These are phyloP conservation scores for Drosophila gaucha DNA, from an alignment of 2,888 invertebrate genomes.

Conservation along the genomic window DNA sequence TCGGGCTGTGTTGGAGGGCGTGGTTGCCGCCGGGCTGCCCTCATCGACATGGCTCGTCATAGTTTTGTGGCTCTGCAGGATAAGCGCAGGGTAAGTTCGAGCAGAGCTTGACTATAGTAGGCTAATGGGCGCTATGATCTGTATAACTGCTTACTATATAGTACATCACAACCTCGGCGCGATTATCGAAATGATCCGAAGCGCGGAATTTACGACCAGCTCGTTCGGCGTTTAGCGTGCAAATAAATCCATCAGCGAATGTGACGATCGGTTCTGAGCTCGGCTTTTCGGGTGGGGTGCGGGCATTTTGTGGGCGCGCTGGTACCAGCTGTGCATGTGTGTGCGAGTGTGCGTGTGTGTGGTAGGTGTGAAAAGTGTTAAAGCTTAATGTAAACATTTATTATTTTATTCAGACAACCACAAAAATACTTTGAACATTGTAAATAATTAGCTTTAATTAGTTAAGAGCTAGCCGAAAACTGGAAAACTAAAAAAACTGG, in stretches of 20 bases:
- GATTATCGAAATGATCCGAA: constrained; percentile 14
- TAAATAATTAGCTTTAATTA: constrained; percentile 73
- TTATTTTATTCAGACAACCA: constrained; percentile 30
- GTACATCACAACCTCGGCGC: constrained; percentile 23
- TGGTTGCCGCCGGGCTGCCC: neutral
- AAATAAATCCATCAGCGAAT: constrained; percentile 70
- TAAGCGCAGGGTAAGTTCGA: neutral
- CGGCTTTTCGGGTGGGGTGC: constrained; percentile 1
- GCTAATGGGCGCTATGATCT: constrained; percentile 6
- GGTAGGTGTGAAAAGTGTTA: constrained; percentile 51
- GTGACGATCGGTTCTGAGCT: constrained; percentile 24
- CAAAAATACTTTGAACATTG: constrained; percentile 34
- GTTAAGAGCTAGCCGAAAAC: constrained; percentile 12
- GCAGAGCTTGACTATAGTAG: neutral
- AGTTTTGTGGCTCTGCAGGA: constrained; percentile 34
- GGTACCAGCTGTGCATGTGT: constrained; percentile 18
- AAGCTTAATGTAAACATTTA: constrained; percentile 62
- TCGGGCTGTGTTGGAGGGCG: neutral
- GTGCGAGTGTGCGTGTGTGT: constrained; percentile 3
- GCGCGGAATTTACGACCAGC: constrained; percentile 66
- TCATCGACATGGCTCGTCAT: constrained; percentile 60
- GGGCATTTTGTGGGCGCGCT: constrained; percentile 5
- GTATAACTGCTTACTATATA: constrained; percentile 34
- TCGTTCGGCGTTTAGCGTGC: constrained; percentile 75
- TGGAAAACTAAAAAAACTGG: neutral